A percentile compares a stretch with the other conserved stretches of the same genome.
These are phyloP conservation scores for Muntiacus muntjak DNA, from an alignment of 2,113 vertebrate species.

Conservation along the genomic window DNA sequence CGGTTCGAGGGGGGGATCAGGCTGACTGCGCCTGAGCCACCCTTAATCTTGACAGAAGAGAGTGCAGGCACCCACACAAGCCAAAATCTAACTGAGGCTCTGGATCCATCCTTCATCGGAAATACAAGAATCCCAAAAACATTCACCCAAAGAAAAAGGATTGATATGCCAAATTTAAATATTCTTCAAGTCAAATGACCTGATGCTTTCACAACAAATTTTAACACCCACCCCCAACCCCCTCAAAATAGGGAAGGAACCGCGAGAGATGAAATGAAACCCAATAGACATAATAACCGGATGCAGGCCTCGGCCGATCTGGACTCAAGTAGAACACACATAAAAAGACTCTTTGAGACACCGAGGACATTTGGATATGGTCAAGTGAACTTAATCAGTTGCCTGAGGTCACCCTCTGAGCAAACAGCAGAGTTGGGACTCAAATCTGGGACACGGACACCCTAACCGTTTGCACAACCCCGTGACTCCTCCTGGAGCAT, in stretches of 20 bases:
- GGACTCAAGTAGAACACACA: background rate
- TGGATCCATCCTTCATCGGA: fast-evolving
- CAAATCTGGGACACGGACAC: background rate
- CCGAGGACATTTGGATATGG: fast-evolving
- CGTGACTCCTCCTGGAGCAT: background rate
- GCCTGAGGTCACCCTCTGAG: background rate
- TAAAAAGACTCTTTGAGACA: background rate
- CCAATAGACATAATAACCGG: fast-evolving
- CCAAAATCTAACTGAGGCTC: fast-evolving
- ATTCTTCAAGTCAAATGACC: background rate
- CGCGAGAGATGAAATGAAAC: fast-evolving
- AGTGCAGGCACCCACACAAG: fast-evolving
- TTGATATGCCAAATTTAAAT: fast-evolving
- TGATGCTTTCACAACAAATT: no score
- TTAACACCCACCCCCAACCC: no score
- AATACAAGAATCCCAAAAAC: background rate
- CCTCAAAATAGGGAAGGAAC: fast-evolving
- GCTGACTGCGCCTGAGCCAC: fast-evolving
- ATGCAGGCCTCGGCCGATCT: fast-evolving
- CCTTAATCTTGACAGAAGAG: fast-evolving
- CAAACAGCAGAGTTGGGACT: background rate
- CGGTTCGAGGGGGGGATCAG: fast-evolving
- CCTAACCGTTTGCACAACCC: no score
- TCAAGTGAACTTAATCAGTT: background rate
- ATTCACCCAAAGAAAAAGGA: background rate